Evolutionary conservation across 2,888 invertebrate species (phyloP).

Genomic region (Nineta flava): DNA sequence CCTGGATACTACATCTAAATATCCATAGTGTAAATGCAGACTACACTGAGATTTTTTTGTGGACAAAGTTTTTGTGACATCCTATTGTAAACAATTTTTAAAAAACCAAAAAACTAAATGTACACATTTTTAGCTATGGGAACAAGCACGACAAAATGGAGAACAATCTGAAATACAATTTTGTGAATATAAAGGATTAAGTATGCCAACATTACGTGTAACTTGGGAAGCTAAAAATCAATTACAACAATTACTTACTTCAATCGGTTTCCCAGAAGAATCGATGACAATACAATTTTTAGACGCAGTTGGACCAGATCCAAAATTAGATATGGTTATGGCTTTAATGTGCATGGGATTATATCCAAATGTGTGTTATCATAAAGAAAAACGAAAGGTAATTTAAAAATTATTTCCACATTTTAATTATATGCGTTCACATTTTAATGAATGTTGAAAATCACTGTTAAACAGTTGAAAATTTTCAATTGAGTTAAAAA

Average conservation of each 20-base stretch:
- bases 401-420: neutral
- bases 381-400: conserved; percentile 87
- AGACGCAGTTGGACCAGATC: conserved; percentile 62
- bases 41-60: too few species aligned
- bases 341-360: conserved; percentile 80
- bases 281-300: conserved; percentile 57
- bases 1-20: too few species aligned
- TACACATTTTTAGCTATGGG: conserved; percentile 41
- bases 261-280: conserved; percentile 82
- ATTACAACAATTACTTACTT: conserved; percentile 37
- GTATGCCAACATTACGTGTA: conserved; percentile 74
- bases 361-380: conserved; percentile 92
- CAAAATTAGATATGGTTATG: conserved; percentile 65
- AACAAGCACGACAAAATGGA: conserved; percentile 46
- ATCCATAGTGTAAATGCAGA: too few species aligned
- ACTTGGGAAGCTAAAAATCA: conserved; percentile 80
- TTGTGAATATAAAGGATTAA: conserved; percentile 85
- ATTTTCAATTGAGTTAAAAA: neutral
- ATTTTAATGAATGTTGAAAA: too few species aligned
- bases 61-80: neutral
- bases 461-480: too few species aligned
- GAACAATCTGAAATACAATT: conserved; percentile 66
- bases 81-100: neutral
- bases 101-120: neutral
- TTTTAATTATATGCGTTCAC: too few species aligned